phyloP scores from a whole-genome alignment of 2,888 invertebrate genomes.

The Nephrotoma flavescens region DNA sequence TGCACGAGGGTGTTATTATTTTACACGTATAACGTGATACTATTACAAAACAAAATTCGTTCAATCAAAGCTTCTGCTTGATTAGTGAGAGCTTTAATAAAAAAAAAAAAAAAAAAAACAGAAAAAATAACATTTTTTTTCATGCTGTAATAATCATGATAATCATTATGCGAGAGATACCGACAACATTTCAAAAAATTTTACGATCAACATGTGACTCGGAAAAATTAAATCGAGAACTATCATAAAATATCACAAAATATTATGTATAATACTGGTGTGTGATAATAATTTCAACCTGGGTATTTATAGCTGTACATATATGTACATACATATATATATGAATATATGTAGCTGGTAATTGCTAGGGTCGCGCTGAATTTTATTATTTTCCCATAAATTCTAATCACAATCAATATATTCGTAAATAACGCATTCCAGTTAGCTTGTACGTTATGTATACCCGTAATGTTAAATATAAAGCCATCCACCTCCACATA shows the following conservation, averaged over 20 bases:
- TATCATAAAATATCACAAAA: background rate
- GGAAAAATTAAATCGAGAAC: background rate
- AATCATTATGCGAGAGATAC: background rate
- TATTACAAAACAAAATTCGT: background rate
- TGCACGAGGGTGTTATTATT: background rate
- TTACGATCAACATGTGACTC: background rate
- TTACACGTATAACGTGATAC: background rate
- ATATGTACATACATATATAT: background rate
- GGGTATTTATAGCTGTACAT: background rate
- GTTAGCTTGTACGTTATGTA: background rate
- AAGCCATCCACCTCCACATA: background rate
- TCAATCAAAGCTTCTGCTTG: background rate
- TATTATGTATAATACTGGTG: background rate
- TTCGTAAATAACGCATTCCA: background rate
- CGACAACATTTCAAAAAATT: background rate
- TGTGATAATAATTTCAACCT: background rate
- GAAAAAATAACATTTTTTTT: too few species aligned
- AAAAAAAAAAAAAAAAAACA: background rate
- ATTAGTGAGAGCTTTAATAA: background rate
- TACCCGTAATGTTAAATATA: background rate
- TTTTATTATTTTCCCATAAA: background rate
- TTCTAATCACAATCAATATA: background rate
- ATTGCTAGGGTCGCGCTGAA: background rate
- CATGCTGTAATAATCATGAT: background rate
- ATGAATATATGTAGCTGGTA: background rate